phyloP scores from a whole-genome alignment of 2,888 invertebrate species.

The Platycnemis pennipes region DNA sequence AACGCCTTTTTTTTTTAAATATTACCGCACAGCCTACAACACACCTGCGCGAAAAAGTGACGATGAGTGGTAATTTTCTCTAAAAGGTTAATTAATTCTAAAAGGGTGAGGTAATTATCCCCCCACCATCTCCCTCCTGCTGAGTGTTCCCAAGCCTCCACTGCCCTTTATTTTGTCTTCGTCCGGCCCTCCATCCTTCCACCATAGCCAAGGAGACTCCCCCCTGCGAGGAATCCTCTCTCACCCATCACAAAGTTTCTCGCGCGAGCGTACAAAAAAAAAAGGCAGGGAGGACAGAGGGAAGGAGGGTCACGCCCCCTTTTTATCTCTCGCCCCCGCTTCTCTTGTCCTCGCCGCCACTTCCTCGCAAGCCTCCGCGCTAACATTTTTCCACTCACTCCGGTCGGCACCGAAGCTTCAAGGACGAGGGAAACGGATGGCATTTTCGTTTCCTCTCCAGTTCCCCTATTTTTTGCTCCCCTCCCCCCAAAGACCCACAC shows the following conservation, averaged over 20 bases:
- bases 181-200: not conserved
- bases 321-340: not conserved
- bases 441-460: not conserved
- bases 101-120: too few species aligned
- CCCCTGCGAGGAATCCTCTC: not conserved
- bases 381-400: not conserved
- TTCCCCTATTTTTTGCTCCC: not conserved
- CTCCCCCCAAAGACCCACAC: not conserved
- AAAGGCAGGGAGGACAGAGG: not conserved
- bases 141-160: too few species aligned
- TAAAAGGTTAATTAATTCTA: too few species aligned
- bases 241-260: not conserved
- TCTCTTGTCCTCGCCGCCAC: not conserved
- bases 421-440: too few species aligned
- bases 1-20: too few species aligned
- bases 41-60: too few species aligned
- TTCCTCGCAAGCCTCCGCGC: not conserved
- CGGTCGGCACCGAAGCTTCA: not conserved
- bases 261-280: slow-evolving; percentile 7
- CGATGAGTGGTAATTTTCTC: too few species aligned
- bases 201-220: not conserved
- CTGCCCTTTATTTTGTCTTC: too few species aligned
- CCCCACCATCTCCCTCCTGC: too few species aligned
- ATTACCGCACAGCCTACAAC: too few species aligned
- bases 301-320: slow-evolving; percentile 1